Percentiles rank a stretch among this genome's conserved stretches.
phyloP scores from a whole-genome alignment of 1,140 invertebrate genomes.

The Chionoecetes opilio region DNA sequence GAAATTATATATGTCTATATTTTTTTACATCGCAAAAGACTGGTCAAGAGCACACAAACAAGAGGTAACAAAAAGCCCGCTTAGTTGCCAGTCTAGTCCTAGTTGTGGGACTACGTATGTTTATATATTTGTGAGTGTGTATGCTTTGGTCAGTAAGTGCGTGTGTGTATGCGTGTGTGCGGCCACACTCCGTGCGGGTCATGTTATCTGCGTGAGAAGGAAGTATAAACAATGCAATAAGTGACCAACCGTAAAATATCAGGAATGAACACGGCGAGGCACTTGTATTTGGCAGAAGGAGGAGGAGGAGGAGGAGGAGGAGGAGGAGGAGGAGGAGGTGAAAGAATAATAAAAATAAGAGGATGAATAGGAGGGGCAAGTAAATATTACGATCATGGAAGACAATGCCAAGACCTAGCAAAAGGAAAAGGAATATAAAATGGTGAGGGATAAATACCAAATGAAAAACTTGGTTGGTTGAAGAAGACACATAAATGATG shows the following conservation, averaged over 20 bases:
- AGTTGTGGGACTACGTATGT: too few species aligned
- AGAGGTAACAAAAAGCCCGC: too few species aligned
- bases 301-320: constrained; percentile 5
- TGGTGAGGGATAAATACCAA: background rate
- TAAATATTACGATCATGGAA: too few species aligned
- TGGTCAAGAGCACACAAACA: too few species aligned
- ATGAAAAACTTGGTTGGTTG: background rate
- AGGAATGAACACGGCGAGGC: constrained; percentile 11
- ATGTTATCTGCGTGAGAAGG: background rate
- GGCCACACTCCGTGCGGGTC: background rate
- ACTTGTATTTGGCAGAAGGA: background rate
- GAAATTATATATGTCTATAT: too few species aligned
- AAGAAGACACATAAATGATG: background rate
- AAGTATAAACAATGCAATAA: constrained; percentile 6
- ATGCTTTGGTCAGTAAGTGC: background rate
- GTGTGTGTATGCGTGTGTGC: constrained; percentile 1
- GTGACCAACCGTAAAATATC: constrained; percentile 28
- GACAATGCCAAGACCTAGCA: too few species aligned
- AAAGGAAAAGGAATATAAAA: background rate
- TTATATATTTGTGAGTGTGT: constrained; percentile 2
- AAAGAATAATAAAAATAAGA: background rate
- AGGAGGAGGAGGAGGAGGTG: background rate
- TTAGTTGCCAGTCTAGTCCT: too few species aligned
- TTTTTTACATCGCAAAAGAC: too few species aligned
- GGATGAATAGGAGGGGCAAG: background rate